Conservation (phyloP, 2,113 vertebrate species). For the Ptilorrhoa leucosticta region DNA sequence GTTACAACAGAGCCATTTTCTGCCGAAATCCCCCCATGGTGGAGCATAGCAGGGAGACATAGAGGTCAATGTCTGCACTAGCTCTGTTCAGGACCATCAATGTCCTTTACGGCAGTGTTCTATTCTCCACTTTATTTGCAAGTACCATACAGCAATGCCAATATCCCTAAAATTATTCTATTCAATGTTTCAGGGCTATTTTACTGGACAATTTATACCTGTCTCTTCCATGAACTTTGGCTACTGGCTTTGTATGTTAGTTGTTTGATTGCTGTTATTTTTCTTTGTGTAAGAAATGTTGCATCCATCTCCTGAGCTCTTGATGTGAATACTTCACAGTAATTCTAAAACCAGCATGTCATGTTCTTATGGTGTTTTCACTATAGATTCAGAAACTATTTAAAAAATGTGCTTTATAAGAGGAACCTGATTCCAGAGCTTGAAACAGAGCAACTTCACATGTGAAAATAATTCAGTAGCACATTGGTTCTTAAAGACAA, state of each 20-base stretch:
- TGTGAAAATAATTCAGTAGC: neutral
- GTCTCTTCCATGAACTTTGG: neutral
- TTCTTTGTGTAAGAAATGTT: neutral
- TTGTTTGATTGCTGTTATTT: neutral
- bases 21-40: neutral
- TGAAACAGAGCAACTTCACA: neutral
- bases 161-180: neutral
- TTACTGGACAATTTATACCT: neutral
- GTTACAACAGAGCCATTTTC: neutral
- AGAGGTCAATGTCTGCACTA: neutral
- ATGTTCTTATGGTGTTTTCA: neutral
- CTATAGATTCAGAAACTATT: neutral
- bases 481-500: neutral
- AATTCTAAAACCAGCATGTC: neutral
- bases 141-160: neutral
- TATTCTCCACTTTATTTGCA: neutral
- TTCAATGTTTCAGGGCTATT: neutral
- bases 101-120: neutral
- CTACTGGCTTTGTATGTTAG: neutral
- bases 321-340: neutral
- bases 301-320: neutral
- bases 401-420: neutral
- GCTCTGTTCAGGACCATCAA: neutral
- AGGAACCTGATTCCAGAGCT: neutral
- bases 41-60: neutral